Conservation (phyloP, 1,140 invertebrate genomes). For the Wasmannia auropunctata region DNA sequence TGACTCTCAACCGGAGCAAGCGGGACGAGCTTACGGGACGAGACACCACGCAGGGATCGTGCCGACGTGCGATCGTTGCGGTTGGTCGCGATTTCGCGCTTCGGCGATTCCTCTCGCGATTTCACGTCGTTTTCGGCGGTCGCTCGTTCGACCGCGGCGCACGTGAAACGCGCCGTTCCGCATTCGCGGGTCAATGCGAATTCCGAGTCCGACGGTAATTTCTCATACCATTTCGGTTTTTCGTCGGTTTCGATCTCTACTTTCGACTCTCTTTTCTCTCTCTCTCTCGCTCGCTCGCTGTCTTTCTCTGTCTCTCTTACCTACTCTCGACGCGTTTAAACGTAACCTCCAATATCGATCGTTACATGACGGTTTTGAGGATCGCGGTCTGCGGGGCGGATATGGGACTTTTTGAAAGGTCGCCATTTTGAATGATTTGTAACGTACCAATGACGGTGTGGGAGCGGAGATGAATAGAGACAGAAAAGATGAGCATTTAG, state of each 20-base stretch:
- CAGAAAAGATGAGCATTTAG: not conserved
- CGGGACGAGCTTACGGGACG: too few relatives aligned
- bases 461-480: not conserved
- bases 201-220: not conserved
- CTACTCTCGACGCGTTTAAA: not conserved
- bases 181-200: too few relatives aligned
- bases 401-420: conserved; percentile 11
- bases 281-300: not conserved
- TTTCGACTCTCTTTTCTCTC: not conserved
- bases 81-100: not conserved
- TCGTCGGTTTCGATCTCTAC: not conserved
- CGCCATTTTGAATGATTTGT: not conserved
- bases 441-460: not conserved
- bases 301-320: not conserved
- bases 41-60: not conserved
- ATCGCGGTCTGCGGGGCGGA: too few relatives aligned
- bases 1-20: conserved; percentile 21
- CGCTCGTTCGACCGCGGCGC: not conserved
- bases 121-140: too few relatives aligned
- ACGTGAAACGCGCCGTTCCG: not conserved
- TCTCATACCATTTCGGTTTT: not conserved
- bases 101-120: too few relatives aligned
- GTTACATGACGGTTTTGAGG: not conserved
- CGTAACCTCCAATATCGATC: conserved; percentile 18
- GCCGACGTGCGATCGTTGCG: not conserved